Base-by-base conservation (phyloP, 2,888 invertebrate species). In the Agapostemon virescens region DNA sequence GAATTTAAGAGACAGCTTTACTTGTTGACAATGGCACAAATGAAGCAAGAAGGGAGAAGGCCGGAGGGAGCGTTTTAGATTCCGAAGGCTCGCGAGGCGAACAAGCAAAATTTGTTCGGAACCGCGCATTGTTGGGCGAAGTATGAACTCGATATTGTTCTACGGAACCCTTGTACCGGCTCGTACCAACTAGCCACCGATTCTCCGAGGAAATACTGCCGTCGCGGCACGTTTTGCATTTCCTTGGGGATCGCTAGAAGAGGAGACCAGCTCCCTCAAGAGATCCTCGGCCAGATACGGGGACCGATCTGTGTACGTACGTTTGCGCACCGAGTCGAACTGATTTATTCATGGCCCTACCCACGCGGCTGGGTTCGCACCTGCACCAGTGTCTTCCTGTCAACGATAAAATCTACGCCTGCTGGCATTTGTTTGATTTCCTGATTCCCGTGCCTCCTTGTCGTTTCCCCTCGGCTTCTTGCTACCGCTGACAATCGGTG, bases 351-450 rank as follows among this genome's bases (percentile, higher is more conserved):
- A 88, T 87, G 85, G 82, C 67, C 63, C 85, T 77, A 84, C 88
- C 87, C 86, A 88, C 87, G 87, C 87, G 83, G 73, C 77, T 82
- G 78, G 85, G 84, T 89, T 90, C 87, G 88, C 90, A 90, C 89
- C 89, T 90, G 90, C 87, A 74, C 77, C 84, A 86, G 73, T 84
- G 87, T 85, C 86, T 88, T 84, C 81, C 82, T 83, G 88, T 86
- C 87, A 88, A 77, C 83, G 89, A 90, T 90, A 86, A 75, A 75
- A 88, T 88, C 86, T 87, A 81, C 84, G 80, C 71, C 71, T 58
- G 77, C 75, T 69, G 81, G 69, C 67, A 82, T 76, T 81, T 85
- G 84, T 84, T 86, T 84, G 86, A 88, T 88, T 86, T 77, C 85
- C 77, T 82, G 83, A 86, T 86, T 77, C 77, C 30, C 45, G 67